Percentiles rank a stretch among this genome's conserved stretches.
phyloP scores from a whole-genome alignment of 2,888 invertebrate genomes.

The Eustalomyia histrio region DNA sequence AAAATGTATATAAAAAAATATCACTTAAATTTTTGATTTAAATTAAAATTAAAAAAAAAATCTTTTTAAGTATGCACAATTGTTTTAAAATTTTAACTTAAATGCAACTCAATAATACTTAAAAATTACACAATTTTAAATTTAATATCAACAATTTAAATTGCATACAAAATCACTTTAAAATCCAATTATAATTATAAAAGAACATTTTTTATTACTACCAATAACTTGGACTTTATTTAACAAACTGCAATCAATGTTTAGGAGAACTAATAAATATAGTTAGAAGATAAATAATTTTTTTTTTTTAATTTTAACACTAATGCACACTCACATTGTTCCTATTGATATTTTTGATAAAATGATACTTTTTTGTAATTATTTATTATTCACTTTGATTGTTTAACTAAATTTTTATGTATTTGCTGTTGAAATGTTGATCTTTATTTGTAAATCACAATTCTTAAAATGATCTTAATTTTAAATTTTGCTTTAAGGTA shows the following conservation, averaged over 20 bases:
- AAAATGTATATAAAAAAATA: too few species aligned
- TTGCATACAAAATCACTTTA: background rate
- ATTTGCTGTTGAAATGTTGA: background rate
- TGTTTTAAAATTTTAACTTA: background rate
- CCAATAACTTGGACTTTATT: constrained; percentile 3
- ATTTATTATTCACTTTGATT: constrained; percentile 8
- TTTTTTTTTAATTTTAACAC: background rate
- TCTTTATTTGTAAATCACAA: background rate
- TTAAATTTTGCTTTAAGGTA: constrained; percentile 5
- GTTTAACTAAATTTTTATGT: too few species aligned
- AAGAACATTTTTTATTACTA: background rate
- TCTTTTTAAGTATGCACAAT: too few species aligned
- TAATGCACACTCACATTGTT: constrained; percentile 1
- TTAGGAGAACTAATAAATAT: background rate
- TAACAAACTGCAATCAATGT: background rate
- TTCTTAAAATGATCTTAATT: constrained; percentile 21
- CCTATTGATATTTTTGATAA: background rate
- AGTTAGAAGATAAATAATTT: background rate
- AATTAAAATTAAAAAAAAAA: background rate
- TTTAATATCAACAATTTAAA: background rate
- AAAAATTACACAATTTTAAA: background rate
- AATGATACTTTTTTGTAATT: background rate
- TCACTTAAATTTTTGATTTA: background rate
- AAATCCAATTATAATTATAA: background rate
- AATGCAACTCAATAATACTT: background rate